Base-by-base conservation (phyloP, 2,888 invertebrate genomes). In the Lepidonotus clava region DNA sequence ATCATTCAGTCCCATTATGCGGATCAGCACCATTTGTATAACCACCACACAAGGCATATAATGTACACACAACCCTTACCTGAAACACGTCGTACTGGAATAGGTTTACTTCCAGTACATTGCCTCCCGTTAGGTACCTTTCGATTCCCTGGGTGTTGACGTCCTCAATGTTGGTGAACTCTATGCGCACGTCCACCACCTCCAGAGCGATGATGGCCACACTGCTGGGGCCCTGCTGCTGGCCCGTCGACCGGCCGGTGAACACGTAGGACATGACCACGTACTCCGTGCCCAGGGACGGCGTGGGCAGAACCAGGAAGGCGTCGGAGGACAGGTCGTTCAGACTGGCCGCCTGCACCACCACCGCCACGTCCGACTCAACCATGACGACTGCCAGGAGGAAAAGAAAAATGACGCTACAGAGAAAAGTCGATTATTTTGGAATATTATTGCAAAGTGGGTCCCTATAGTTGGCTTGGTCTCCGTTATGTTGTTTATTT, bases 311-410 rank as follows among this genome's bases (percentile, higher is more conserved):
- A 11, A 80, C 86, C 8, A 88, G 86, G 83, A 51, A 87, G 46
- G 86, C 87, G 80, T 88, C 88, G 8, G 86, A 84, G 1, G 88
- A 88, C 11, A 51, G 71, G 86, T 86, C 85, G 53, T 87, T 87
- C 24, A 87, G 80, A 41, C 46, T 87, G 40, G 86, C 87, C 0
- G 61, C 88, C 32, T 87, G 67, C 28, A 88, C 88, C 11, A 67
- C 67, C 18, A 88, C 61, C n/a, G 85, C 53, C n/a, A 56, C 84
- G 24, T 80, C 56, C 0, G 87, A 71, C 40, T 61, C 61, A 2
- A 88, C 53, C 24, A 61, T 36, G 14, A 88, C 56, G 0, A 84
- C 88, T 88, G 66, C 8, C n/a, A 51, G 32, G 24, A 80, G 21
- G 41, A 40, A 80, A n/a, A 41, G 24, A 80, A 67, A 11, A 24